Conservation (phyloP, 1,140 invertebrate genomes). For the Bombus sylvicola region DNA sequence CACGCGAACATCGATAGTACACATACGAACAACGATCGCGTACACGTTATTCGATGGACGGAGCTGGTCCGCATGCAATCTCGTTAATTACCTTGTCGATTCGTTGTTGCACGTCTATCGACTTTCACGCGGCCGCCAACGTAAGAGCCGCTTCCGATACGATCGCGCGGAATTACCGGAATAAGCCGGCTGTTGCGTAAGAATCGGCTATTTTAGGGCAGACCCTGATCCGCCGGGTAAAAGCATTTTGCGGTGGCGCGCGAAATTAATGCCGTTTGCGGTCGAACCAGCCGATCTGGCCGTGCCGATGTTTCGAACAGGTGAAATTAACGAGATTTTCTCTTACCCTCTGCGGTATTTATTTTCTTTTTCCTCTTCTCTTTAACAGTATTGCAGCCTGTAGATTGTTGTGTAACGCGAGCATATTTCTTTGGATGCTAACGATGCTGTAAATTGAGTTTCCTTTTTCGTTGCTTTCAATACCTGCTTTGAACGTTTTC, state of each 20-base stretch:
- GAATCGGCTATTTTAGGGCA: neutral
- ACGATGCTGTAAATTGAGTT: neutral
- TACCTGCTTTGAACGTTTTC: neutral
- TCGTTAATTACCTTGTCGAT: slow-evolving; percentile 74
- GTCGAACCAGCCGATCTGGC: neutral
- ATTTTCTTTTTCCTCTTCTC: neutral
- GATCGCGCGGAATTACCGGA: slow-evolving; percentile 12
- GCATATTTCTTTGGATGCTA: neutral
- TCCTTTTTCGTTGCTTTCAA: neutral
- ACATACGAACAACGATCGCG: neutral
- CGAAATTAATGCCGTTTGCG: slow-evolving; percentile 28
- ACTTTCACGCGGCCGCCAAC: slow-evolving; percentile 12
- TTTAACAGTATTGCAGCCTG: neutral
- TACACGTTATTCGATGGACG: slow-evolving; percentile 2
- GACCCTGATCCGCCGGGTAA: neutral
- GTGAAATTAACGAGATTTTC: slow-evolving; percentile 5
- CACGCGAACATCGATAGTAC: neutral
- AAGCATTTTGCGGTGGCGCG: slow-evolving; percentile 25
- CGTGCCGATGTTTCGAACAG: neutral
- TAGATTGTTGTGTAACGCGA: neutral
- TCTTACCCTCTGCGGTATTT: neutral
- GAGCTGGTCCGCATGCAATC: slow-evolving; percentile 46
- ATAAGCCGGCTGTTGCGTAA: slow-evolving; percentile 22
- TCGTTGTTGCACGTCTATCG: slow-evolving; percentile 56
- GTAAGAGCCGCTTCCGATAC: slow-evolving; percentile 14